Base-by-base conservation (phyloP, 2,888 invertebrate genomes). In the Herminia tarsipennalis region DNA sequence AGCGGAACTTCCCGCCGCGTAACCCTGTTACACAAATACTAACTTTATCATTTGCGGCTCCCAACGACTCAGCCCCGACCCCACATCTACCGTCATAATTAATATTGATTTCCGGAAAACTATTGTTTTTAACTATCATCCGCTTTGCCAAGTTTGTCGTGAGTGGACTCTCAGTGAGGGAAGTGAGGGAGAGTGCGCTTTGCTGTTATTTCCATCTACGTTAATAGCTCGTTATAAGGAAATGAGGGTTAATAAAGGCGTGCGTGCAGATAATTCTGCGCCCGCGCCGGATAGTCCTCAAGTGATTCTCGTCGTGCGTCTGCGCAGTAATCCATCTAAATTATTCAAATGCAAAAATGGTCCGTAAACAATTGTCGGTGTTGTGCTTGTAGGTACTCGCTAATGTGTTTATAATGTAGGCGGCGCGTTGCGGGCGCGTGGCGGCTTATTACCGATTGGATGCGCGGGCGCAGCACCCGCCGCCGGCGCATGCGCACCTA, bases 341-440 rank as follows among this genome's bases (percentile, higher is more conserved):
- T 79, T 76, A 81, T 80, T 79, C 64, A 76, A 78, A 81, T 78
- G 66, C 63, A 66, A 66, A 72, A 73, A 79, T 80, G 68, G 65
- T 55, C 71, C 78, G 70, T 76, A 73, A 75, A 76, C 76, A 76
- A 76, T 76, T 53, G 67, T 45, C 56, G 38, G 49, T 32, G 24
- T 38, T 44, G 49, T 32, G 24, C 44, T 44, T 43, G 44, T 32
- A 18, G 12, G 18, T 20, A 6, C 25, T 48, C 48, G 41, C 66
- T 77, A 72, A 80, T 78, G 73, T 50, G 55, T 65, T 78, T 78
- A 73, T 80, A 73, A 73, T 73, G 64, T 34, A 21, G 33, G 45
- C 25, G 53, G 50, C 41, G 42, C 41, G 37, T 38, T 36, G 50
- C 24, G 21, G 18, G 58, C 67, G 63, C 58, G 66, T 52, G 63